Conservation (phyloP, 2,113 vertebrate species). For the Protobothrops flavoviridis region DNA sequence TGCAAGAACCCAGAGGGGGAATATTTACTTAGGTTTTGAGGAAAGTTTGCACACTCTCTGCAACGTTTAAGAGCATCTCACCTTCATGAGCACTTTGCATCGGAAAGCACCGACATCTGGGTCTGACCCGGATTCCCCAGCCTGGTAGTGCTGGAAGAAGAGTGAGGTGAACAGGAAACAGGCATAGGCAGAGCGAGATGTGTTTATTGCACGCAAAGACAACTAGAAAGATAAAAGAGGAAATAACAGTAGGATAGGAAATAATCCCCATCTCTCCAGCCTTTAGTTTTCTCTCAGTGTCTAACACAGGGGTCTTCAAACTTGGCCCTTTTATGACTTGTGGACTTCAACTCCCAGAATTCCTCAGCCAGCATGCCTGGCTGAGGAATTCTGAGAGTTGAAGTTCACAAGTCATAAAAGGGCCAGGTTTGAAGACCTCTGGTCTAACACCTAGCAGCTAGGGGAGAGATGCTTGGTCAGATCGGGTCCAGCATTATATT, state of each 20-base stretch:
- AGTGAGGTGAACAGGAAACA: conserved; percentile 88
- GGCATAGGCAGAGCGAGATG: conserved; percentile 91
- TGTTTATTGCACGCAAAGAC: conserved; percentile 87
- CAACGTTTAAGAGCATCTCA: conserved; percentile 31
- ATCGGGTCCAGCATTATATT: neutral
- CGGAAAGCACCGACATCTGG: conserved; percentile 61
- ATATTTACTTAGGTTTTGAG: neutral
- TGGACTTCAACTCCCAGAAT: too few relatives aligned
- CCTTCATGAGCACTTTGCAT: conserved; percentile 93
- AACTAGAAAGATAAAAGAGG: conserved; percentile 68
- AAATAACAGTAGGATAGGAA: neutral
- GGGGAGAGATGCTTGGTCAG: neutral
- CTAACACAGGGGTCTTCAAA: too few relatives aligned
- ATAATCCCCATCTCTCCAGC: neutral
- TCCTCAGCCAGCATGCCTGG: too few relatives aligned
- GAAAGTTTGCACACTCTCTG: neutral
- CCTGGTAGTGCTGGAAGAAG: conserved; percentile 86
- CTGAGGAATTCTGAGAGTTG: too few relatives aligned
- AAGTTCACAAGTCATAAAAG: too few relatives aligned
- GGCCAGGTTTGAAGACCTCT: too few relatives aligned
- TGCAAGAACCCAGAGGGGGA: neutral
- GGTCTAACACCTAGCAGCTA: neutral
- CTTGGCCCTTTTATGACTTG: too few relatives aligned
- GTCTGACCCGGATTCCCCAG: neutral
- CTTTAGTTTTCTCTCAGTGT: neutral